Conservation (phyloP, 2,113 vertebrate genomes). For the Poeciliopsis prolifica region DNA sequence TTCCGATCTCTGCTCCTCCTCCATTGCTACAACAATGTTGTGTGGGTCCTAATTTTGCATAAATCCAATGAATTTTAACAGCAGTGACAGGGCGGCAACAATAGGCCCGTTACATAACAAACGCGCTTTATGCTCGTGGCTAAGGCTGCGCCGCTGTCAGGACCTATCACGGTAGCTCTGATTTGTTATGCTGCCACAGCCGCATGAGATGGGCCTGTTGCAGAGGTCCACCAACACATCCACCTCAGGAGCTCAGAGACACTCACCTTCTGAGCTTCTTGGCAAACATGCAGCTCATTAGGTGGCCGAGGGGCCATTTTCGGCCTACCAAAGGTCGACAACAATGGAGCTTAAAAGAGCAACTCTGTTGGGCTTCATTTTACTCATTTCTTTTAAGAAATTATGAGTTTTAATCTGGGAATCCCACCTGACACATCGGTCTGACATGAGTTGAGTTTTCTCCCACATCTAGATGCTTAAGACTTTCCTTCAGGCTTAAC, state of each 20-base stretch:
- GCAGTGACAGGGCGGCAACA: conserved; percentile 49
- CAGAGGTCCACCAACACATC: not conserved
- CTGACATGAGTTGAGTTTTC: conserved; percentile 25
- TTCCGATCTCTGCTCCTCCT: not conserved
- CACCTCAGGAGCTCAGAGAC: not conserved
- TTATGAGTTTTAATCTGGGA: conserved; percentile 25
- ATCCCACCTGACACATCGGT: conserved; percentile 19
- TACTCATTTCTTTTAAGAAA: not conserved
- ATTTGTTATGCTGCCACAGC: conserved; percentile 36
- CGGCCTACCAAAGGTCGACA: conserved; percentile 24
- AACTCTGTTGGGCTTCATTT: not conserved
- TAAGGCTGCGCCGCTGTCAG: conserved; percentile 64
- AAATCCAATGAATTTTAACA: conserved; percentile 59
- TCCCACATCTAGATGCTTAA: conserved; percentile 37
- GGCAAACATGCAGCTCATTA: conserved; percentile 33
- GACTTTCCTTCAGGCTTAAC: conserved; percentile 49
- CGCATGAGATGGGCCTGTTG: conserved; percentile 27
- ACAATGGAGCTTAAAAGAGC: conserved; percentile 18
- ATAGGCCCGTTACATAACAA: conserved; percentile 62
- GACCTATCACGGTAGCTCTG: conserved; percentile 41
- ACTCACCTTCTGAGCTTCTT: conserved; percentile 17
- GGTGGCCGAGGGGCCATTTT: conserved; percentile 2
- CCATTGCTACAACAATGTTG: conserved; percentile 8
- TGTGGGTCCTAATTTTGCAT: conserved; percentile 26
- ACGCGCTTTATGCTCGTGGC: conserved; percentile 59